phyloP scores from a whole-genome alignment of 2,113 vertebrate species.

The Zosterops borbonicus region DNA sequence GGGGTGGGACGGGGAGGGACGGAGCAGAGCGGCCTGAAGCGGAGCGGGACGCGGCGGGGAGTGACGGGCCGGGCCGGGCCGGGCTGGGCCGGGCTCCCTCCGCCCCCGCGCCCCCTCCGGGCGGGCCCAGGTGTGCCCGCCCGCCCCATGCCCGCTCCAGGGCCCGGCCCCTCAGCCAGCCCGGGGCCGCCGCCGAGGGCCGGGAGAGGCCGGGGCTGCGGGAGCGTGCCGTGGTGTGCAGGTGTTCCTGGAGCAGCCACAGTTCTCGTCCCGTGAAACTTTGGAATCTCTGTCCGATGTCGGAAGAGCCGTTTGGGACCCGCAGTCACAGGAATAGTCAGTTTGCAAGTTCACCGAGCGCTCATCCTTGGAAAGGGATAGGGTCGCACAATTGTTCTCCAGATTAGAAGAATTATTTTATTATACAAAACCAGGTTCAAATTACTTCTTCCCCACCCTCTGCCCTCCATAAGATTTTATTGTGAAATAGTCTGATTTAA shows the following conservation, averaged over 20 bases:
- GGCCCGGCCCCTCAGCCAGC: too few species aligned
- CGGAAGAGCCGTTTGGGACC: not conserved
- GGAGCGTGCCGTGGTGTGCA: not conserved
- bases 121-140: not conserved
- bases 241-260: not conserved
- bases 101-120: too few species aligned
- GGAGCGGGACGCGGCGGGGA: too few species aligned
- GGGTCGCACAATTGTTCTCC: not conserved
- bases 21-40: too few species aligned
- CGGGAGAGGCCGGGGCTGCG: fast-evolving
- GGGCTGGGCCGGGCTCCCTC: too few species aligned
- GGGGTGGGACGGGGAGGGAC: too few species aligned
- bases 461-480: not conserved
- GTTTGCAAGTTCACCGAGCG: not conserved
- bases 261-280: not conserved
- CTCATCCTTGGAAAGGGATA: not conserved
- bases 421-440: not conserved
- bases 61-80: too few species aligned
- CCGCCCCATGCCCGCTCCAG: too few species aligned
- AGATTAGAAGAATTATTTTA: not conserved
- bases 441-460: not conserved
- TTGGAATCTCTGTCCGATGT: not conserved
- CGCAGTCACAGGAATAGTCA: fast-evolving
- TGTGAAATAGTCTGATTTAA: not conserved
- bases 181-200: too few species aligned